Evolutionary conservation across 2,888 invertebrate genomes (phyloP), one percentile per base, ranked within the genome.

Genomic region (Drosophila histrio): DNA sequence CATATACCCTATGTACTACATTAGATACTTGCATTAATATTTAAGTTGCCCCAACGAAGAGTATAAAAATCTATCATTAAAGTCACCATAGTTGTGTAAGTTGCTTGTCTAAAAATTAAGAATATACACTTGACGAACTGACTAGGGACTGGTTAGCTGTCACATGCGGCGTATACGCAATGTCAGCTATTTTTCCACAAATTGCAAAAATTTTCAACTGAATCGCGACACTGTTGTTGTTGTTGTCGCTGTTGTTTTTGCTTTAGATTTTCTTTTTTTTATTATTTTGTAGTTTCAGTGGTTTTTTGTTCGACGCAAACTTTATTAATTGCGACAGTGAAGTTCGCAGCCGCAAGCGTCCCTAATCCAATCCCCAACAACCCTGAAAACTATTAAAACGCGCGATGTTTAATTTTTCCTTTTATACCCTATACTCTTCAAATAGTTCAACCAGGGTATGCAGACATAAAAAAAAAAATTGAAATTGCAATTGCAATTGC

Each of bases 251-350:
- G 4, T 15, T 54, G 22, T 32, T 44, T 15, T 41, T 38, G 36
- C 17, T 53, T 5, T 32, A 26, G 22, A n/a, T 7, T 46, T 2
- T 21, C 52, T 53, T 60, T 60, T 39, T 13, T 19, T 53, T 17
- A 43, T 43, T 52, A 39, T 24, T 43, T 39, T 50, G 17, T 21
- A 32, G 24, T 30, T 36, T 15, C 21, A 26, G 57, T 39, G 62
- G 39, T 36, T 60, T 71, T 61, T 72, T 80, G 54, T 64, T 56
- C 66, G 58, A 53, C 64, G 28, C 69, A 78, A 84, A 84, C 84
- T 84, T 84, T 87, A 81, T 81, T 87, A 84, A 87, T 84, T 87
- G 84, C 81, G 81, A 83, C 72, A 75, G 74, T 60, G 72, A 81
- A 82, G 79, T 69, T 82, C 39, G 30, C 32, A 30, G 49, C 60